Base-by-base conservation (phyloP, 2,797 vertebrate species). In the Xenopus petersii region DNA sequence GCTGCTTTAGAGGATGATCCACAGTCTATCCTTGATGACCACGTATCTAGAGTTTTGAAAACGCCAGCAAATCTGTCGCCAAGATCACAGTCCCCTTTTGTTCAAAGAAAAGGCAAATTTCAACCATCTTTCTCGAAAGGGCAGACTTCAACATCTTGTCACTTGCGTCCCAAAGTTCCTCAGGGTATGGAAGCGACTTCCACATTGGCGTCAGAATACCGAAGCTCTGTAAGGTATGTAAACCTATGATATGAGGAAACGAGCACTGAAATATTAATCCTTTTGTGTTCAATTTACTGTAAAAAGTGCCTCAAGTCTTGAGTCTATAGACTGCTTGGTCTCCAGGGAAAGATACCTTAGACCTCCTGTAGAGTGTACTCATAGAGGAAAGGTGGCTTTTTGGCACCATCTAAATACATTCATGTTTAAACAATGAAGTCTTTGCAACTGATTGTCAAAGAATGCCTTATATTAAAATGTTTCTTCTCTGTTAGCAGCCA, bases 11-110 rank as follows among this genome's bases (percentile, higher is more conserved):
- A 79, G 26, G 77, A 79, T 70, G 77, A 79, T 60, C 77, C 77
- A 46, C 77, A 79, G 55, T 79, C 77, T 11, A 79, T 79, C 30
- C 71, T 79, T 17, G 77, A 79, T 79, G 77, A 79, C 67, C 77
- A 79, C 47, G 71, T 79, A 30, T 79, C 77, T 46, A 73, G 77
- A 51, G 77, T 79, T 64, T 66, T 79, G 47, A 79, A 79, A 71
- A 79, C 77, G 15, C 77, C 77, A 4, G 71, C 77, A 70, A 79
- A 79, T 64, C 47, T 79, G 71, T 79, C 77, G 10, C 77, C 77
- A 60, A 74, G 71, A 66, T 60, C 77, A 21, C 77, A 79, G 62
- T 79, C 77, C 2, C 77, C 77, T 64, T 79, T 79, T 15, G 66
- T 60, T 65, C 77, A 79, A 79, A 74, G 77, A 66, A 79, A 79